Evolutionary conservation across 2,888 invertebrate genomes (phyloP).

Genomic region (Epinotia brunnichana): DNA sequence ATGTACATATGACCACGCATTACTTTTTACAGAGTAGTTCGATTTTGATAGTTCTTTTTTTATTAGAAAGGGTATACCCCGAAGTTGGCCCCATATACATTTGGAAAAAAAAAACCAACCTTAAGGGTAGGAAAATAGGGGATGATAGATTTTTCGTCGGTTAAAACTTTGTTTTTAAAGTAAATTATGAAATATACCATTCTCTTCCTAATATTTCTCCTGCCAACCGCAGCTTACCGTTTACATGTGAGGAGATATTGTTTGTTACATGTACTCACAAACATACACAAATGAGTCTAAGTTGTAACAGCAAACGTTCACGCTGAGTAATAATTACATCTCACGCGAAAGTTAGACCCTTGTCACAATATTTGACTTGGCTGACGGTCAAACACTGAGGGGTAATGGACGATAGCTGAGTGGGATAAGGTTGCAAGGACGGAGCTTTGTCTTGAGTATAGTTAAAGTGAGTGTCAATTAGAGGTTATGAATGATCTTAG

Average conservation of each 20-base stretch:
- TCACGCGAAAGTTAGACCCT: conserved; percentile 48
- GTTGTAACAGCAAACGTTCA: neutral
- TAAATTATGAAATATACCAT: no score
- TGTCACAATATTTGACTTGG: conserved; percentile 52
- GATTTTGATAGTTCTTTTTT: no score
- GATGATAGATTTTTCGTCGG: no score
- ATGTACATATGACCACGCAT: no score
- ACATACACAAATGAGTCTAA: neutral
- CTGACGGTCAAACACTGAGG: conserved; percentile 35
- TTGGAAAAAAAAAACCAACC: no score
- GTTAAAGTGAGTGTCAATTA: neutral
- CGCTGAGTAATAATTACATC: conserved; percentile 21
- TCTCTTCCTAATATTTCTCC: no score
- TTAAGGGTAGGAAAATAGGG: no score
- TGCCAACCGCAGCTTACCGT: neutral
- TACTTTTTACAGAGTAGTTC: no score
- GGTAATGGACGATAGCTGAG: conserved; percentile 31
- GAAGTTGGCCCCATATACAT: no score
- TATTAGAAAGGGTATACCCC: no score
- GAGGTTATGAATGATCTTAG: neutral
- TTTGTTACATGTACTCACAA: neutral
- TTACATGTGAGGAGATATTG: neutral
- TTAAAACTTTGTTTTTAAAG: no score
- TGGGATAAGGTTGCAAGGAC: conserved; percentile 33
- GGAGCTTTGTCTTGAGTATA: conserved; percentile 1